These are phyloP conservation scores for Andrena minutula DNA, from an alignment of 2,888 invertebrate species.

Conservation along the genomic window DNA sequence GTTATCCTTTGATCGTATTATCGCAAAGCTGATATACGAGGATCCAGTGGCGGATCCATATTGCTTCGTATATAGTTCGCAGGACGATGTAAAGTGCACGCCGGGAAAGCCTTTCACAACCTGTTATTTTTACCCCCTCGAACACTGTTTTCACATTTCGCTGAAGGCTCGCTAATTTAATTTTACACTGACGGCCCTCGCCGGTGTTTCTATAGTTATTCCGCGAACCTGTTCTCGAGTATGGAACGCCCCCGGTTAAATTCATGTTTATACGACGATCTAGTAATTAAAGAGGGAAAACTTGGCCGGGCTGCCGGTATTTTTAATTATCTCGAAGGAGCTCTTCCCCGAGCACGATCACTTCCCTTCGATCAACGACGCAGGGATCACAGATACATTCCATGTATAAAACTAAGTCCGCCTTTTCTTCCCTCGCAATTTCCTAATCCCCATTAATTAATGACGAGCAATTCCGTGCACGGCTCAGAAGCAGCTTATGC, in stretches of 20 bases:
- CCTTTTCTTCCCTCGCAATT: no score
- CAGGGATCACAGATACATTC: not conserved
- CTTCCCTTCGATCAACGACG: not conserved
- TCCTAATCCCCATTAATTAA: no score
- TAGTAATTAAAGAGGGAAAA: conserved; percentile 40
- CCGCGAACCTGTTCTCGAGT: conserved; percentile 14
- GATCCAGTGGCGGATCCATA: conserved; percentile 53
- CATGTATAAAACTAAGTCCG: no score
- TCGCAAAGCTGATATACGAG: conserved; percentile 57
- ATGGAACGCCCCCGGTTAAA: conserved; percentile 41
- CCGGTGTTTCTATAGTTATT: conserved; percentile 46
- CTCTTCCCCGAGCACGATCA: not conserved
- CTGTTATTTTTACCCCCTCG: conserved; percentile 68
- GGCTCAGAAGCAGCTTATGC: conserved; percentile 9
- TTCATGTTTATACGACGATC: conserved; percentile 57
- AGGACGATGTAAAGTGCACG: conserved; percentile 62
- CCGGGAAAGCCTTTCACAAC: conserved; percentile 49
- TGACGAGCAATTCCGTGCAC: not conserved
- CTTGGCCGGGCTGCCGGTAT: not conserved
- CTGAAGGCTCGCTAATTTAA: conserved; percentile 74
- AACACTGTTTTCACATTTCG: conserved; percentile 67
- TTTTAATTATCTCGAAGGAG: conserved; percentile 7
- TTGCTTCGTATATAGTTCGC: conserved; percentile 37
- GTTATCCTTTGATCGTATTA: conserved; percentile 68
- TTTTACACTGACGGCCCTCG: conserved; percentile 52